These are phyloP conservation scores for Allacma fusca DNA, from an alignment of 2,888 invertebrate genomes.

Conservation along the genomic window DNA sequence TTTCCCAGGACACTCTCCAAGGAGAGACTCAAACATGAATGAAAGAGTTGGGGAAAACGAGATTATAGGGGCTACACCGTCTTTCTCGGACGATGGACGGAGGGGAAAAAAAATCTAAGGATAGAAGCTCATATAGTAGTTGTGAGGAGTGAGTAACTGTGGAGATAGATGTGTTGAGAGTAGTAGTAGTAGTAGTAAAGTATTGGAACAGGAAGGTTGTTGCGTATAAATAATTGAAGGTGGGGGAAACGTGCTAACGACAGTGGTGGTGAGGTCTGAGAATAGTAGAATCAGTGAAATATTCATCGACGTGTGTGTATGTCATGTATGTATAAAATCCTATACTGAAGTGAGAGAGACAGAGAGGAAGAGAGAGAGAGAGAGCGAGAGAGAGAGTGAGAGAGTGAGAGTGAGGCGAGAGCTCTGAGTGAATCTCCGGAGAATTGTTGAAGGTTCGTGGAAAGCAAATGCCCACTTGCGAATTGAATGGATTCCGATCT, in stretches of 20 bases:
- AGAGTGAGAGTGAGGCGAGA: constrained; percentile 29
- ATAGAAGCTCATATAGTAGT: too few relatives aligned
- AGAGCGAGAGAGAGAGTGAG: background rate
- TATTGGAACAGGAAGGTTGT: constrained; percentile 14
- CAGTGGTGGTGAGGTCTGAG: constrained; percentile 32
- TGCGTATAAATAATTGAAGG: constrained; percentile 55
- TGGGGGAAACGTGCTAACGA: constrained; percentile 55
- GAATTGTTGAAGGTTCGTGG: constrained; percentile 48
- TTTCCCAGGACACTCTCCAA: background rate
- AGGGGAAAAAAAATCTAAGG: background rate
- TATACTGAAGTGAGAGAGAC: background rate
- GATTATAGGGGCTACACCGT: background rate
- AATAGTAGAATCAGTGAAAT: constrained; percentile 47
- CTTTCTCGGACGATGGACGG: background rate
- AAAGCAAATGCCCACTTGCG: constrained; percentile 51
- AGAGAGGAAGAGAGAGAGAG: constrained; percentile 10
- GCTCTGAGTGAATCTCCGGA: constrained; percentile 47
- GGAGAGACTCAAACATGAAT: background rate
- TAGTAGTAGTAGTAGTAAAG: too few relatives aligned
- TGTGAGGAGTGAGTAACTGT: too few relatives aligned
- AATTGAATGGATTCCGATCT: constrained; percentile 38
- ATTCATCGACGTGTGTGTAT: constrained; percentile 42
- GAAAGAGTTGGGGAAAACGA: constrained; percentile 8
- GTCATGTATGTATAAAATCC: background rate
- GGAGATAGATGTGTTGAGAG: too few relatives aligned